Evolutionary conservation across 2,797 vertebrate genomes (phyloP).

Genomic region (Acropternis orthonyx): DNA sequence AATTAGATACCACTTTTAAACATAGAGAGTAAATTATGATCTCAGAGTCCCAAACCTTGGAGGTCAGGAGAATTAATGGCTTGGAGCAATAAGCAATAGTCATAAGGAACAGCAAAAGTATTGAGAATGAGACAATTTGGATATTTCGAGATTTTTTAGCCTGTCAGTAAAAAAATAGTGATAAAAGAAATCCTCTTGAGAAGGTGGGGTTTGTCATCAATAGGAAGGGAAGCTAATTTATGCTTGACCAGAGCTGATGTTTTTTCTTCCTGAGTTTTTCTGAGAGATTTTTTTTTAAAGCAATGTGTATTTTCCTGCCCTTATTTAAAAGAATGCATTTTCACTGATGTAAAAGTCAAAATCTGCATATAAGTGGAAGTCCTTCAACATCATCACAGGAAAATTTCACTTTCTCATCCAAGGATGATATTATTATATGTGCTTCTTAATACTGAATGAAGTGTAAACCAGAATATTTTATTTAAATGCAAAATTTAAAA

Average conservation of each 20-base stretch:
- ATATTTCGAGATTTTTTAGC: background rate
- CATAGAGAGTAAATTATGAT: background rate
- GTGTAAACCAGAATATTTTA: constrained; percentile 24
- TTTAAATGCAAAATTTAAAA: constrained; percentile 46
- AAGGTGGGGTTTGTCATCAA: background rate
- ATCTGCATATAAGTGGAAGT: constrained; percentile 61
- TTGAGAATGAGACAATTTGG: background rate
- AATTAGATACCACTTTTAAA: background rate
- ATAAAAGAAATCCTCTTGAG: background rate
- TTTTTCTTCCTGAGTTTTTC: background rate
- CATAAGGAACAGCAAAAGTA: background rate
- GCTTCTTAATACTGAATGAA: constrained; percentile 23
- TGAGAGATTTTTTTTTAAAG: background rate
- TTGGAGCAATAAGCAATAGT: background rate
- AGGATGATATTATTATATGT: constrained; percentile 27
- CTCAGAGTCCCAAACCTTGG: background rate
- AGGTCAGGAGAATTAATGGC: background rate
- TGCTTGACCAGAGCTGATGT: background rate
- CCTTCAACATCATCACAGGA: background rate
- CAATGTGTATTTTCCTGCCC: background rate
- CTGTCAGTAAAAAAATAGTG: background rate
- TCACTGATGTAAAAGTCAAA: constrained; percentile 26
- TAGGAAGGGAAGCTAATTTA: constrained; percentile 17
- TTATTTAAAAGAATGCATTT: constrained; percentile 36
- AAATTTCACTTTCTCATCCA: constrained; percentile 45